phyloP scores from a whole-genome alignment of 2,797 vertebrate genomes.

The Sebastes flavidus region DNA sequence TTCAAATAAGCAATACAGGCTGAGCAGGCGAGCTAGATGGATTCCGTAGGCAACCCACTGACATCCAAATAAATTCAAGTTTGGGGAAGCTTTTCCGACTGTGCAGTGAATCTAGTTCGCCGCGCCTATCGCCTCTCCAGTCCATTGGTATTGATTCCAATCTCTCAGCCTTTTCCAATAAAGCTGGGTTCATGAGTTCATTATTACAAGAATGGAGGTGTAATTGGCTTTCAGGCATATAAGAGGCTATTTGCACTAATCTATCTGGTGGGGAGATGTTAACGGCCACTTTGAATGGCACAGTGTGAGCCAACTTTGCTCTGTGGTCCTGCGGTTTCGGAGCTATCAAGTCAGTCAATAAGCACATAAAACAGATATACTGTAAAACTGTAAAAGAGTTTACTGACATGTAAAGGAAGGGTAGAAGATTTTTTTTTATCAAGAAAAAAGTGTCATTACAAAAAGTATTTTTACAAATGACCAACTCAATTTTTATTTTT shows the following conservation, averaged over 20 bases:
- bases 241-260: conserved; percentile 76
- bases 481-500: background rate
- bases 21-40: conserved; percentile 45
- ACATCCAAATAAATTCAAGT: conserved; percentile 79
- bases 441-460: background rate
- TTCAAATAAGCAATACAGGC: conserved; percentile 52
- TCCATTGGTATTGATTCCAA: conserved; percentile 78
- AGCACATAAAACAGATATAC: conserved; percentile 59
- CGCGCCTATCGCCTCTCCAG: conserved; percentile 37
- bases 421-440: background rate
- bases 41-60: conserved; percentile 57
- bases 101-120: conserved; percentile 60
- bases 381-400: conserved; percentile 40
- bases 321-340: conserved; percentile 32
- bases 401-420: conserved; percentile 12
- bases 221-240: conserved; percentile 77
- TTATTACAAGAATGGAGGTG: conserved; percentile 79
- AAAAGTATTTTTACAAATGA: background rate
- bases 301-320: conserved; percentile 49
- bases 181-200: conserved; percentile 80
- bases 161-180: conserved; percentile 78
- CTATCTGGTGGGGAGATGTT: conserved; percentile 68
- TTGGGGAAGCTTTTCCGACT: conserved; percentile 63
- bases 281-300: conserved; percentile 68
- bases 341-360: conserved; percentile 59